These are phyloP conservation scores for Murina feae DNA, from an alignment of 2,113 vertebrate genomes.

Conservation along the genomic window DNA sequence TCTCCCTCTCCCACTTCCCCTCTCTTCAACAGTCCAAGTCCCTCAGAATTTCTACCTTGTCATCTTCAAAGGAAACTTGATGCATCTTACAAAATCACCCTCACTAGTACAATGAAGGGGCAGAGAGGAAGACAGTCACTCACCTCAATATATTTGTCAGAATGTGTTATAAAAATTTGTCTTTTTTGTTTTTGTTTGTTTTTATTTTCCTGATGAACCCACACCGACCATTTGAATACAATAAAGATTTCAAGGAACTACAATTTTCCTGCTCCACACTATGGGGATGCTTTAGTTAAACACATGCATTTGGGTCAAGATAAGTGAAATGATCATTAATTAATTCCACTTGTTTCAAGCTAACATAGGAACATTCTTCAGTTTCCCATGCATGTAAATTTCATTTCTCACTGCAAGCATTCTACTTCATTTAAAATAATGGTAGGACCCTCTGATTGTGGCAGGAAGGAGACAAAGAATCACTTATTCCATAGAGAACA, in stretches of 20 bases:
- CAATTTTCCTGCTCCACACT: constrained; percentile 10
- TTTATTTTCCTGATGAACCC: constrained; percentile 61
- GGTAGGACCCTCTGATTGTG: not conserved
- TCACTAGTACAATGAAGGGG: constrained; percentile 32
- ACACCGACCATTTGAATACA: constrained; percentile 42
- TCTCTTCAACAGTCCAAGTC: not conserved
- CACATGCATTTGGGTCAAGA: constrained; percentile 33
- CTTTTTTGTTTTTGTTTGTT: not conserved
- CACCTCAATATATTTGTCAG: not conserved
- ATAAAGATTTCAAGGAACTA: constrained; percentile 56
- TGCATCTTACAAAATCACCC: constrained; percentile 42
- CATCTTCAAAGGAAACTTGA: constrained; percentile 39
- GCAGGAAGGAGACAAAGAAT: not conserved
- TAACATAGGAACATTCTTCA: constrained; percentile 27
- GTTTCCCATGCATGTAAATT: not conserved
- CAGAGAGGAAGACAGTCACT: not conserved
- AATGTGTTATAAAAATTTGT: not conserved
- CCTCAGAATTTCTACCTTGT: constrained; percentile 38
- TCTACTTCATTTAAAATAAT: not conserved
- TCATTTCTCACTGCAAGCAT: not conserved
- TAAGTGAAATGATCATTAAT: constrained; percentile 66
- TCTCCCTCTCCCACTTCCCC: too few relatives aligned
- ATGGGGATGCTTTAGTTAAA: constrained; percentile 53
- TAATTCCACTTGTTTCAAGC: constrained; percentile 57
- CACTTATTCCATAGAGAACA: constrained; percentile 44